A percentile compares a stretch with the other conserved stretches of the same genome.
These are phyloP conservation scores for Acrobasis repandana DNA, from an alignment of 2,888 invertebrate genomes.

Conservation along the genomic window DNA sequence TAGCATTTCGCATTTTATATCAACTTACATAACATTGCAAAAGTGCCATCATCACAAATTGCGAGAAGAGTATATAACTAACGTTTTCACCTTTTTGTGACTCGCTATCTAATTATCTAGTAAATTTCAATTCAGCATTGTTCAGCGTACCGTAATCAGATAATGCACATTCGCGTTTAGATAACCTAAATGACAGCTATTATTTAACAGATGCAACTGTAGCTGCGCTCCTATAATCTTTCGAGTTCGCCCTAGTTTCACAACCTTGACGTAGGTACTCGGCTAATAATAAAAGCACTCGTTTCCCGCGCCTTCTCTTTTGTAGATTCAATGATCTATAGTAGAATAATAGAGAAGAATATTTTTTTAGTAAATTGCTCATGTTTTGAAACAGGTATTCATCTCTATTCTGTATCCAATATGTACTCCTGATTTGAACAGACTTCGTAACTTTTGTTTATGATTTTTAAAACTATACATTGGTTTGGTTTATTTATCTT, in stretches of 20 bases:
- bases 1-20: too few relatives aligned
- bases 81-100: not conserved
- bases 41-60: too few relatives aligned
- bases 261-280: conserved; percentile 71
- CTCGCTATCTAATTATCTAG: not conserved
- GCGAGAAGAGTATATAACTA: too few relatives aligned
- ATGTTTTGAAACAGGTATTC: not conserved
- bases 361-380: not conserved
- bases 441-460: too few relatives aligned
- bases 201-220: conserved; percentile 37
- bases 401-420: too few relatives aligned
- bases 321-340: conserved; percentile 54
- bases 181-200: conserved; percentile 24
- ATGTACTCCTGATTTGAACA: too few relatives aligned
- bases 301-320: conserved; percentile 54
- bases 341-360: conserved; percentile 25
- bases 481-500: too few relatives aligned
- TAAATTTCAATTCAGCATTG: not conserved
- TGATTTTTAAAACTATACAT: too few relatives aligned
- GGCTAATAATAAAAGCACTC: conserved; percentile 58
- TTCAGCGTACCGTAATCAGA: not conserved
- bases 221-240: conserved; percentile 42
- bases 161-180: not conserved
- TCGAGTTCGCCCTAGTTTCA: conserved; percentile 69
- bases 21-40: too few relatives aligned